phyloP scores from a whole-genome alignment of 2,113 vertebrate species.

The Protomyctophum bolini region DNA sequence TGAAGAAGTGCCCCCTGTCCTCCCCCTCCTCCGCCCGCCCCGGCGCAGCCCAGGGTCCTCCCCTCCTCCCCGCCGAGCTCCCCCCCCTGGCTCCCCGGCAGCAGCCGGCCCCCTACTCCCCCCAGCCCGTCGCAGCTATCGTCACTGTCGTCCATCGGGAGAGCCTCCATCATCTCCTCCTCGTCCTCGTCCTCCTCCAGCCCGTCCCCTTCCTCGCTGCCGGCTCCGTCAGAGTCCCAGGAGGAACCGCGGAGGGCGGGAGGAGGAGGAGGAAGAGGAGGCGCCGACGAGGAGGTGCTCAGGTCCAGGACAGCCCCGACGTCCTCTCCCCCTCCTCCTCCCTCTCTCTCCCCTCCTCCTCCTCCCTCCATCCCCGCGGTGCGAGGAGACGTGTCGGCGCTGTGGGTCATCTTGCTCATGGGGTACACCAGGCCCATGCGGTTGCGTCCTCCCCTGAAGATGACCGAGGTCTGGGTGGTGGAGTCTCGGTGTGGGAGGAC shows the following conservation, averaged over 20 bases:
- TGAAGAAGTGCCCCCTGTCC: slow-evolving; percentile 51
- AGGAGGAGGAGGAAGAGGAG: slow-evolving; percentile 76
- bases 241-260: slow-evolving; percentile 82
- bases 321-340: slow-evolving; percentile 52
- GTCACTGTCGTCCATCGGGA: slow-evolving; percentile 83
- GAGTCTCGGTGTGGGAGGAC: slow-evolving; percentile 69
- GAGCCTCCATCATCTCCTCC: slow-evolving; percentile 5
- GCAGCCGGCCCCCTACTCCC: slow-evolving; percentile 38
- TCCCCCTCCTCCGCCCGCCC: slow-evolving; percentile 62
- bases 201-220: slow-evolving; percentile 86
- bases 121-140: slow-evolving; percentile 85
- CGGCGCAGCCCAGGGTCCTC: slow-evolving; percentile 74
- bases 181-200: slow-evolving; percentile 66
- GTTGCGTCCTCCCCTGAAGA: slow-evolving; percentile 89
- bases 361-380: slow-evolving; percentile 53
- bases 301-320: slow-evolving; percentile 89
- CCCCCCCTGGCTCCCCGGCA: slow-evolving; percentile 68
- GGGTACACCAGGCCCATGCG: slow-evolving; percentile 90
- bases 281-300: slow-evolving; percentile 83
- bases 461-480: slow-evolving; percentile 86
- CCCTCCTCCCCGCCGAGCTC: slow-evolving; percentile 73
- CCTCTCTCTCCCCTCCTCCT: slow-evolving; percentile 5
- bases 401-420: slow-evolving; percentile 81
- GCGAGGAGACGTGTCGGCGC: slow-evolving; percentile 64
- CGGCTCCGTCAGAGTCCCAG: slow-evolving; percentile 90